Base-by-base conservation (phyloP, 1,140 invertebrate genomes). In the Periplaneta americana region DNA sequence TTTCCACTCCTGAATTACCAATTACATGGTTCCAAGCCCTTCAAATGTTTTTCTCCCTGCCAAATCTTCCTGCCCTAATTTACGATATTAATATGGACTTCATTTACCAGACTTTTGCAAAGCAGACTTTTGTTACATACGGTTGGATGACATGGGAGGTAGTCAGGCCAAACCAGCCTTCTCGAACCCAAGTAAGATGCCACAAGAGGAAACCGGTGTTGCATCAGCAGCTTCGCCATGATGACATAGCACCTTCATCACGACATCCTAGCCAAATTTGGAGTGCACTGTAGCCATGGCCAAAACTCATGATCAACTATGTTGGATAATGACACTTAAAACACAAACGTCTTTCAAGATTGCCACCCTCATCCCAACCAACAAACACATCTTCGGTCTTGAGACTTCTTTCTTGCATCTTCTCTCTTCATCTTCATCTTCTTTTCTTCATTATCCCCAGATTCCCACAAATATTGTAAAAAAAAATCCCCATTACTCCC, bases 341-440 rank as follows among this genome's bases (percentile, higher is more conserved):
- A 78, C 48, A 66, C 13, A 11, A 66, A 66, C 48, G 76, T 9
- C 36, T 34, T 78, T 34, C 34, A 78, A 36, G 35, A 35, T n/a
- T 78, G 36, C 34, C 76, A 78, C 6, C 76, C 76, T 32, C 33
- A 78, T 82, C 79, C n/a, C 75, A 80, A 82, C 81, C 80, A 80
- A 34, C 78, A 82, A 81, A 84, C 78, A 33, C 82, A 78, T 74
- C 78, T 66, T 74, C 17, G 78, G 78, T 88, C 88, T 87, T 88
- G 86, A 86, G 85, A 83, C 87, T 89, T 89, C 88, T 88, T 87
- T 89, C 88, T 89, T 89, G 87, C 82, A 84, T 88, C 88, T 88
- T 90, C 86, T 86, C 80, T 89, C 88, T 89, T 89, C 84, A 83
- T 66, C 84, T 84, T 87, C 86, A 87, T 87, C 85, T 86, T n/a